Base-by-base conservation (phyloP, 2,888 invertebrate species). In the Neria commutata region DNA sequence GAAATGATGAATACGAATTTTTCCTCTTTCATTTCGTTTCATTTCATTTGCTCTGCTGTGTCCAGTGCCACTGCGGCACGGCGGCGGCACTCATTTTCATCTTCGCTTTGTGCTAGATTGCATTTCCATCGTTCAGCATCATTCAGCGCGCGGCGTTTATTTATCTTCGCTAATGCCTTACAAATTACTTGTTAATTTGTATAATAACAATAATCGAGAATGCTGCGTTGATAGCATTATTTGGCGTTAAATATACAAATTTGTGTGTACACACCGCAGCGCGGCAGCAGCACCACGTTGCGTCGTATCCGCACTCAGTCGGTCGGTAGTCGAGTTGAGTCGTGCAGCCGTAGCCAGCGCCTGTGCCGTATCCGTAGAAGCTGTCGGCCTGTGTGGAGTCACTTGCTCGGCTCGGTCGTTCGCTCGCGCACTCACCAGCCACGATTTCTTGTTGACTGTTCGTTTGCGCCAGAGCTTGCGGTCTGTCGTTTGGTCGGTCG, bases 181-280 rank as follows among this genome's bases (percentile, higher is more conserved):
- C 62, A 64, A 64, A 64, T 64, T 60, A 62, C 62, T 64, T 64
- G 64, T 62, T 64, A 64, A 64, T 64, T 62, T 64, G 60, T 64
- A 56, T 62, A 56, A 58, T 62, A 64, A 62, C 55, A 56, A 53
- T 58, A 58, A 42, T 42, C 42, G 58, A n/a, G n/a, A 51, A 62
- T 62, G 56, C 49, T 54, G 58, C 62, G 62, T 62, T 62, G 56
- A 58, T 53, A 56, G 58, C 51, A 56, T 61, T 60, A 63, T 60
- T n/a, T 63, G 60, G 53, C 55, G 60, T 58, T 60, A 57, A 63
- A 54, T 54, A 58, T 40, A 54, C n/a, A 58, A 56, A 49, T 54
- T 53, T 24, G 58, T 58, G 33, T 54, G 40, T 26, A 37, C 47
- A 42, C 46, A n/a, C n/a, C n/a, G n/a, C n/a, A n/a, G n/a, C n/a